A percentile compares a stretch with the other conserved stretches of the same genome.
phyloP scores from a whole-genome alignment of 2,797 vertebrate genomes.

The Eulemur albifrons region DNA sequence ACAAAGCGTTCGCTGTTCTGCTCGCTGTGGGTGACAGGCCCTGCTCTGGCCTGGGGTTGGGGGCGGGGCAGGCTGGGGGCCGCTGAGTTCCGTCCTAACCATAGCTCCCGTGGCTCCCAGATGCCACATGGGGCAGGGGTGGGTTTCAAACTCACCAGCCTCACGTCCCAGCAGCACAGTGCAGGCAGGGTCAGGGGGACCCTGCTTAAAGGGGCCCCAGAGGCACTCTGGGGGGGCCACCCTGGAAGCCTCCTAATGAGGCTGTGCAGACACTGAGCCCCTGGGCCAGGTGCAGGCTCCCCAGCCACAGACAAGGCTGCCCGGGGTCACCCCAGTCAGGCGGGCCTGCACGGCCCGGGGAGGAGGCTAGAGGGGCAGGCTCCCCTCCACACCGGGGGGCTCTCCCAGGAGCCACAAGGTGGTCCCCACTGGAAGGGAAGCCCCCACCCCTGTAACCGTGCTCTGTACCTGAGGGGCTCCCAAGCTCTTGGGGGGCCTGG shows the following conservation, averaged over 20 bases:
- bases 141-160: not conserved
- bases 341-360: rapidly evolving
- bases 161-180: not conserved
- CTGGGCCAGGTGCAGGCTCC: not conserved
- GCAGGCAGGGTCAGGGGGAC: not conserved
- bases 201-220: not conserved
- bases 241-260: no score
- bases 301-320: not conserved
- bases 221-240: no score
- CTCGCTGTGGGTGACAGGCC: rapidly evolving
- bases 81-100: no score
- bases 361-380: not conserved
- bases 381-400: not conserved
- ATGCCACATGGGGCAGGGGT: no score
- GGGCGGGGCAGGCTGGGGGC: rapidly evolving
- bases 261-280: no score
- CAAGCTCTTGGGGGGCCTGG: not conserved
- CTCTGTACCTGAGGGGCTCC: rapidly evolving
- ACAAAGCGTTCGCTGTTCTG: no score
- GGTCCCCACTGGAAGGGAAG: no score
- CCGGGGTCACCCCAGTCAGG: not conserved
- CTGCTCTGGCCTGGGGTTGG: not conserved
- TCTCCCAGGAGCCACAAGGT: not conserved
- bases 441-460: rapidly evolving
- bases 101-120: not conserved